Conservation (phyloP, 2,888 invertebrate species). For the Parelbella ahira region DNA sequence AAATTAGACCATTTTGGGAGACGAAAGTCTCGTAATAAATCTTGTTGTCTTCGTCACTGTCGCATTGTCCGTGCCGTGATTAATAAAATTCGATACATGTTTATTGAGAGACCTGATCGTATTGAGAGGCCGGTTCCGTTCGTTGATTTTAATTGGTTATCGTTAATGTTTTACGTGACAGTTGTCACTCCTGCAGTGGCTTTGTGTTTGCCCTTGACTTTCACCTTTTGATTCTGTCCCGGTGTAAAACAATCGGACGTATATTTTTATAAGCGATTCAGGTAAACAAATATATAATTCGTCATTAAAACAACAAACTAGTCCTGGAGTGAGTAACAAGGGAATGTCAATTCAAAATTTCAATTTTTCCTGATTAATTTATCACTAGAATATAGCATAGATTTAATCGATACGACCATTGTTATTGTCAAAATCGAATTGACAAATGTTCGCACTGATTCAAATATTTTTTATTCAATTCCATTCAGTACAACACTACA, state of each 20-base stretch:
- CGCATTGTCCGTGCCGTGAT: conserved; percentile 42
- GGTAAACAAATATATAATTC: too few relatives aligned
- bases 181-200: conserved; percentile 34
- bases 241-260: conserved; percentile 15
- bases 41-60: conserved; percentile 44
- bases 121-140: conserved; percentile 29
- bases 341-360: too few relatives aligned
- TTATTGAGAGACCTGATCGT: conserved; percentile 32
- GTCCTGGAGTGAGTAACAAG: too few relatives aligned
- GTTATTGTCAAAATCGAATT: too few relatives aligned
- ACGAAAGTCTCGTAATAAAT: conserved; percentile 68
- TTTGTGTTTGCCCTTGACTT: conserved; percentile 28
- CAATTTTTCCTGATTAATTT: too few relatives aligned
- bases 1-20: conserved; percentile 63
- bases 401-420: too few relatives aligned
- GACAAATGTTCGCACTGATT: too few relatives aligned
- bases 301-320: too few relatives aligned
- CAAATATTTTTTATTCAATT: too few relatives aligned
- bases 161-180: conserved; percentile 34
- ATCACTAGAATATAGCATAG: too few relatives aligned
- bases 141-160: conserved; percentile 38
- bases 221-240: conserved; percentile 27
- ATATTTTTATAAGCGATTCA: too few relatives aligned
- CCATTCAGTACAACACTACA: too few relatives aligned
- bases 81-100: conserved; percentile 36